Evolutionary conservation across 2,888 invertebrate species (phyloP).

Genomic region (Neoascia interrupta): DNA sequence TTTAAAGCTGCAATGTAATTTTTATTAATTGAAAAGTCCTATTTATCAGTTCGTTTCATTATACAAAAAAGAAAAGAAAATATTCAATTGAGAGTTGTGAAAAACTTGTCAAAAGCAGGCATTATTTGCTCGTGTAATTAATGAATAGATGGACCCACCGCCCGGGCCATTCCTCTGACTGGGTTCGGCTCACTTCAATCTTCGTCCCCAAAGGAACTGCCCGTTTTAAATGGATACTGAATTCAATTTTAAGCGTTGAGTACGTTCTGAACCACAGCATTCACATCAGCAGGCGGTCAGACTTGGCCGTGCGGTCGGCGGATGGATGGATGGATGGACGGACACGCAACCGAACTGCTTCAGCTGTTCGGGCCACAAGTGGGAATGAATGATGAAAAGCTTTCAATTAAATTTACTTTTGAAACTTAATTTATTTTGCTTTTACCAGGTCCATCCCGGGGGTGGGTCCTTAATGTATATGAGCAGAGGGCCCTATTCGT

Average conservation of each 20-base stretch:
- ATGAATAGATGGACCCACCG: slow-evolving; percentile 32
- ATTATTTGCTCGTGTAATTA: slow-evolving; percentile 51
- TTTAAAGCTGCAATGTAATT: too few species aligned
- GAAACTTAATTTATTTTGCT: slow-evolving; percentile 69
- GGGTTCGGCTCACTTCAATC: background rate
- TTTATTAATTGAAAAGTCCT: slow-evolving; percentile 22
- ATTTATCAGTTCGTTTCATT: slow-evolving; percentile 3
- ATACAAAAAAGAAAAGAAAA: too few species aligned
- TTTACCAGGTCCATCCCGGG: slow-evolving; percentile 52
- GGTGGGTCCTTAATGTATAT: slow-evolving; percentile 4
- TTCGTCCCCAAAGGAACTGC: slow-evolving; percentile 6
- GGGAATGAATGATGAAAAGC: slow-evolving; percentile 67
- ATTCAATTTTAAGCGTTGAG: slow-evolving; percentile 50
- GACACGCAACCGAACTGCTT: slow-evolving; percentile 14
- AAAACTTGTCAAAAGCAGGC: slow-evolving; percentile 54
- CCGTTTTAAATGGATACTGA: slow-evolving; percentile 33
- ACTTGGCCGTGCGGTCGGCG: background rate
- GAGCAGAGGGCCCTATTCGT: background rate
- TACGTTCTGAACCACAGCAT: background rate
- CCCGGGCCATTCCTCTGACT: background rate
- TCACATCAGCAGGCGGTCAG: slow-evolving; percentile 12
- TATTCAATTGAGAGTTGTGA: slow-evolving; percentile 30
- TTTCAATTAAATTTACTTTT: slow-evolving; percentile 69
- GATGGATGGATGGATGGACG: slow-evolving; percentile 8
- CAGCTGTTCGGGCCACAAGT: slow-evolving; percentile 39